Conservation (phyloP, 2,113 vertebrate species). For the Emydocephalus ijimae region DNA sequence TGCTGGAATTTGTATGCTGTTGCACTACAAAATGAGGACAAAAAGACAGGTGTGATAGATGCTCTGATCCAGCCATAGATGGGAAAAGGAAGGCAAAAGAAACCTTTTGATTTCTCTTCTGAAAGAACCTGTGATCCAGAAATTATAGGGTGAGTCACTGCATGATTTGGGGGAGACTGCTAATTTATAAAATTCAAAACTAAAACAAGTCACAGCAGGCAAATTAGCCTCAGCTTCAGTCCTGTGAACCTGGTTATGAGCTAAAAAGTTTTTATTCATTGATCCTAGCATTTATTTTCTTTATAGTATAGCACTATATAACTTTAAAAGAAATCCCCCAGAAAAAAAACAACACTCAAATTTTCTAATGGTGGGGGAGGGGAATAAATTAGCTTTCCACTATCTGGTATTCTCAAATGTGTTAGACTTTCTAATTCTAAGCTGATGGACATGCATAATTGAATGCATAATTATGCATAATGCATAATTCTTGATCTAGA, state of each 20-base stretch:
- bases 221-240: neutral
- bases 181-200: neutral
- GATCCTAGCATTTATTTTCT: neutral
- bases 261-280: neutral
- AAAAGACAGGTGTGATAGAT: neutral
- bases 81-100: neutral
- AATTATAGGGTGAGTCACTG: neutral
- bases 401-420: neutral
- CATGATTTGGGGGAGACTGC: neutral
- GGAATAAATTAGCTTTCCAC: neutral
- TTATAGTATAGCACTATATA: neutral
- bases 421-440: neutral
- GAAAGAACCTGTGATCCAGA: neutral
- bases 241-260: neutral
- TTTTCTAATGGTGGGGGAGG: neutral
- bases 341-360: neutral
- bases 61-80: neutral
- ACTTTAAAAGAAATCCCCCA: neutral
- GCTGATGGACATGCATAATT: neutral
- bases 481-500: neutral
- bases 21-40: neutral
- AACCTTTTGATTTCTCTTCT: neutral
- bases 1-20: neutral
- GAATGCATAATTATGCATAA: too few relatives aligned
- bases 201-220: neutral